A percentile compares a stretch with the other conserved stretches of the same genome.
These are phyloP conservation scores for Monodelphis domestica DNA, from an alignment of 2,797 vertebrate genomes.

Conservation along the genomic window DNA sequence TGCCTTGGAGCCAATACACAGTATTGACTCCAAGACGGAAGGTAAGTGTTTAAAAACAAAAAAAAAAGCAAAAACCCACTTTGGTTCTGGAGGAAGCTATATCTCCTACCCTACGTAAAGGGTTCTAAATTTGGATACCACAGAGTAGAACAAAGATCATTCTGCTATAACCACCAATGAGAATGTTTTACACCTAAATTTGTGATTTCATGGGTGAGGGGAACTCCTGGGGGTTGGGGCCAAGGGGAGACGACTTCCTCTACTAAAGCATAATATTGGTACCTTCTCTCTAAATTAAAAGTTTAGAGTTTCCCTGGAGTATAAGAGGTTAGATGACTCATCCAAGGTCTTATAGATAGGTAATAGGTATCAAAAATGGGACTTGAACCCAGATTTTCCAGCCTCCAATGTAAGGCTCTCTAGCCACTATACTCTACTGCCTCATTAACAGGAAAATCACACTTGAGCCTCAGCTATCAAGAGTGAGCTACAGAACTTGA, in stretches of 20 bases:
- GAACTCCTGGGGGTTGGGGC: background rate
- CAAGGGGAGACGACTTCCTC: too few species aligned
- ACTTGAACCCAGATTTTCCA: background rate
- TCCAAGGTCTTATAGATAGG: background rate
- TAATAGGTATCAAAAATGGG: background rate
- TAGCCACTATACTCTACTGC: background rate
- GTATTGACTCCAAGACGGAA: too few species aligned
- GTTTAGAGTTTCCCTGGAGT: background rate
- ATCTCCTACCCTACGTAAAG: background rate
- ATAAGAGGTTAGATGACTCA: background rate
- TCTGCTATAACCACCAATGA: background rate
- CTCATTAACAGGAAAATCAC: slow-evolving; percentile 33
- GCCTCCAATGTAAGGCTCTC: background rate
- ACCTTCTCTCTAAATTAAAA: background rate
- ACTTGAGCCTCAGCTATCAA: background rate
- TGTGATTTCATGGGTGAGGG: background rate
- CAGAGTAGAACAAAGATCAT: background rate
- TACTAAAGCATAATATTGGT: background rate
- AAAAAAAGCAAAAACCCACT: too few species aligned
- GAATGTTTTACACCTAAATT: background rate
- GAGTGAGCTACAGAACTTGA: background rate
- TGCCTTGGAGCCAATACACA: too few species aligned
- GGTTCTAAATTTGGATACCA: background rate
- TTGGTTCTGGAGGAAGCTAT: background rate
- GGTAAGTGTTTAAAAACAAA: too few species aligned